Conservation (phyloP, 2,797 vertebrate genomes). For the Neopelma chrysocephalum region DNA sequence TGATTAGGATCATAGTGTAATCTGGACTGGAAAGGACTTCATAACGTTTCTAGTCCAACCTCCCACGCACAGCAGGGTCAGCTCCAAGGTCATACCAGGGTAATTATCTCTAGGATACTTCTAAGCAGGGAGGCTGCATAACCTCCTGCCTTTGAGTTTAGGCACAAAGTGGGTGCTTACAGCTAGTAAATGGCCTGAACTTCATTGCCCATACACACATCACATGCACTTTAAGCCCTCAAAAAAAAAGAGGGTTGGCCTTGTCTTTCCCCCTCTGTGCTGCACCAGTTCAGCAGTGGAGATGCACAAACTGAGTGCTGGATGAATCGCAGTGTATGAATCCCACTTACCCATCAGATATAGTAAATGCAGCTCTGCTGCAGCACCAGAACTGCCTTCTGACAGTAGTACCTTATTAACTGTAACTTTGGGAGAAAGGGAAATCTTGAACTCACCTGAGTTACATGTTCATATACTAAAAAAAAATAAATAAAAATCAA, state of each 20-base stretch:
- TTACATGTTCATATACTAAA: neutral
- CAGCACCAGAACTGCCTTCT: neutral
- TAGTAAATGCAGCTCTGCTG: constrained; percentile 11
- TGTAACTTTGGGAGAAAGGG: neutral
- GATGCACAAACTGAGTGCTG: neutral
- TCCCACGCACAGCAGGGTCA: neutral
- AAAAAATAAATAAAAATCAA: neutral
- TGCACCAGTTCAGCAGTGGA: neutral
- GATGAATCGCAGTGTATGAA: neutral
- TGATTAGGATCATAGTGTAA: fast-evolving
- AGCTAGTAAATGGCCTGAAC: neutral
- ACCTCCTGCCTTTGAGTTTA: neutral
- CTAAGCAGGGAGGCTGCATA: neutral
- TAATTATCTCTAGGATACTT: neutral
- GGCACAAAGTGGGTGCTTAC: neutral
- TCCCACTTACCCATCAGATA: neutral
- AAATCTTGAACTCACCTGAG: neutral
- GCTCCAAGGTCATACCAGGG: neutral
- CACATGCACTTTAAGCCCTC: neutral
- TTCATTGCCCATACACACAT: neutral
- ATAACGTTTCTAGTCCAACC: neutral
- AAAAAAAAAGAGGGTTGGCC: neutral
- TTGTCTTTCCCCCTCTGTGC: neutral
- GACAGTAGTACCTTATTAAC: neutral
- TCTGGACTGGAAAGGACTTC: neutral